phyloP scores from a whole-genome alignment of 2,113 vertebrate genomes.

The Peucedramus taeniatus region DNA sequence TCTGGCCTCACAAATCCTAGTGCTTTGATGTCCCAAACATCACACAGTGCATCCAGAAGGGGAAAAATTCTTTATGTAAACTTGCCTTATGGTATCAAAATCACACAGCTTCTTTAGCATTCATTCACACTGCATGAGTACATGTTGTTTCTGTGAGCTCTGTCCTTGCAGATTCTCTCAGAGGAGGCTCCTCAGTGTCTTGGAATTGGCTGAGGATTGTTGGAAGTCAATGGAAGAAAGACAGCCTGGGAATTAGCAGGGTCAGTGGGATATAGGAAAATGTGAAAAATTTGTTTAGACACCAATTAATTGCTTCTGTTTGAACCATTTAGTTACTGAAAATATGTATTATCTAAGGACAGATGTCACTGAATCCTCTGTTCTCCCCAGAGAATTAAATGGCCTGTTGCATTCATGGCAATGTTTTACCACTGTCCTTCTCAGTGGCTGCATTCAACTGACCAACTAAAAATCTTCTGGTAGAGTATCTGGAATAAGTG shows the following conservation, averaged over 20 bases:
- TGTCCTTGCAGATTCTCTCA: neutral
- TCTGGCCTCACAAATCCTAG: neutral
- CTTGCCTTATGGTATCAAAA: neutral
- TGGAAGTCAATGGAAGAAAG: neutral
- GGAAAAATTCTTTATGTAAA: neutral
- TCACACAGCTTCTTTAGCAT: neutral
- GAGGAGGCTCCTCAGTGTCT: neutral
- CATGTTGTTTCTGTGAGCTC: neutral
- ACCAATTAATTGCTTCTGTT: neutral
- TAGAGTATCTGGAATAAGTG: neutral
- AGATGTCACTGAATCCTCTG: neutral
- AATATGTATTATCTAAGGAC: neutral
- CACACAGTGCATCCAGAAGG: neutral
- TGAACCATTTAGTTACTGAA: neutral
- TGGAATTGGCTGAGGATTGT: neutral
- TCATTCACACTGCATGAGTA: neutral
- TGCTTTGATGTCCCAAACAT: neutral
- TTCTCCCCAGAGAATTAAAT: neutral
- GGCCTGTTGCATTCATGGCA: neutral
- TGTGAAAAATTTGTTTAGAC: neutral
- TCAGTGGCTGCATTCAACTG: neutral
- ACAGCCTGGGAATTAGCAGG: neutral
- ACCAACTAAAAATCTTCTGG: neutral
- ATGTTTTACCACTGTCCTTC: neutral
- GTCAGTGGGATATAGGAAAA: neutral